Percentiles rank a stretch among this genome's conserved stretches.
Conservation (phyloP, 2,113 vertebrate genomes). For the Sprattus sprattus region DNA sequence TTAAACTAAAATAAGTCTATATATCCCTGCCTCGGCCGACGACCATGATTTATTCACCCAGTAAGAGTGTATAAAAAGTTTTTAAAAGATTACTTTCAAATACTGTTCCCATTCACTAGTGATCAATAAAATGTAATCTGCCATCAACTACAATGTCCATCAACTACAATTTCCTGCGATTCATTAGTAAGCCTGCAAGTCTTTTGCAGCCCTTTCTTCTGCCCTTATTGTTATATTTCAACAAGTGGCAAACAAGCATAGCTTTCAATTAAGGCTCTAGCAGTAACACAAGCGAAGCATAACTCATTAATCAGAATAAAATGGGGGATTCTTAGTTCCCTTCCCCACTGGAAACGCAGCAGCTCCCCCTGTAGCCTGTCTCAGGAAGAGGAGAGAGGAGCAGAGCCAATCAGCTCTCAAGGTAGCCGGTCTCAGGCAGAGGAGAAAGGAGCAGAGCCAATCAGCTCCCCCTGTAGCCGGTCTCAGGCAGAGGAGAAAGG, state of each 20-base stretch:
- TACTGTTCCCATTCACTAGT: not conserved
- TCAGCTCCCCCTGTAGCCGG: constrained; percentile 65
- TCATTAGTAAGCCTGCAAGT: not conserved
- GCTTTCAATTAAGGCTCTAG: not conserved
- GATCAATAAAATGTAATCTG: not conserved
- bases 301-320: not conserved
- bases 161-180: not conserved
- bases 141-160: not conserved
- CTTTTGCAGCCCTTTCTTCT: not conserved
- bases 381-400: constrained; percentile 5
- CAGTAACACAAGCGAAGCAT: not conserved
- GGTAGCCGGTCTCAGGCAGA: too few relatives aligned
- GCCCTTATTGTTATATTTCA: not conserved
- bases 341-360: constrained; percentile 57
- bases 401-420: constrained; percentile 20
- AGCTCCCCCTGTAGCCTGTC: constrained; percentile 63
- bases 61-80: constrained; percentile 51
- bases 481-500: too few relatives aligned
- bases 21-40: constrained; percentile 41
- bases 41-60: constrained; percentile 27
- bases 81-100: constrained; percentile 36
- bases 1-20: constrained; percentile 62
- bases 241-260: not conserved
- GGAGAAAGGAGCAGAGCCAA: too few relatives aligned
- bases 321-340: not conserved